phyloP scores from a whole-genome alignment of 2,113 vertebrate genomes.

The Syrmaticus mikado region DNA sequence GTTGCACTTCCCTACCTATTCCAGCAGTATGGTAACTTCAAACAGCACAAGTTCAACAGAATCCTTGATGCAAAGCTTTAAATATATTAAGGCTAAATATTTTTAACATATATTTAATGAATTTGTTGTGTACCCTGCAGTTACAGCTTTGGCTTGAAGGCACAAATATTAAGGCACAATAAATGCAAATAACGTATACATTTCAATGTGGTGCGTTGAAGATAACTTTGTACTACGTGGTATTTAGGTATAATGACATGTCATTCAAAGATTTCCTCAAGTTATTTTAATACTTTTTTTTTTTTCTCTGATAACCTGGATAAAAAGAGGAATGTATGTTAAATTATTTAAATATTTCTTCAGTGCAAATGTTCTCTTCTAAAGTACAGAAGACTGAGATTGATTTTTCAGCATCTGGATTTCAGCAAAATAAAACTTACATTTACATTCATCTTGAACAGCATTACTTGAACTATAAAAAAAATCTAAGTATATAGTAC shows the following conservation, averaged over 20 bases:
- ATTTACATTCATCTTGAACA: constrained; percentile 45
- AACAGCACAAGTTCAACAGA: constrained; percentile 66
- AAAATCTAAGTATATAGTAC: neutral
- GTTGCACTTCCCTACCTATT: neutral
- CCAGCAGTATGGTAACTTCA: constrained; percentile 59
- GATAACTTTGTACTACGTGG: constrained; percentile 57
- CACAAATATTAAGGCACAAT: constrained; percentile 79
- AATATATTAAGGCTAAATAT: constrained; percentile 19
- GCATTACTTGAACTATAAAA: neutral
- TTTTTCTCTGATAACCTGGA: constrained; percentile 58
- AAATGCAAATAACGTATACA: constrained; percentile 69
- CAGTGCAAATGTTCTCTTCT: constrained; percentile 56
- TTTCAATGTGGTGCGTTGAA: constrained; percentile 65
- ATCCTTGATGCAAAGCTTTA: constrained; percentile 45
- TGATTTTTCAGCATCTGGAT: constrained; percentile 47
- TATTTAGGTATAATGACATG: constrained; percentile 63
- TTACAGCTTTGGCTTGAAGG: constrained; percentile 71
- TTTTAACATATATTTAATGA: constrained; percentile 27
- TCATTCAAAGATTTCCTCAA: constrained; percentile 63
- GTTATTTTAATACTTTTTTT: constrained; percentile 69
- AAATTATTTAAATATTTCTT: constrained; percentile 62
- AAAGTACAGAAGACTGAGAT: neutral
- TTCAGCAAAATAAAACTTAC: constrained; percentile 40
- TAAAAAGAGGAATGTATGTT: constrained; percentile 61
- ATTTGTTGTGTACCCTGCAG: constrained; percentile 60